phyloP scores from a whole-genome alignment of 1,140 invertebrate species.

The Heterodera schachtii region DNA sequence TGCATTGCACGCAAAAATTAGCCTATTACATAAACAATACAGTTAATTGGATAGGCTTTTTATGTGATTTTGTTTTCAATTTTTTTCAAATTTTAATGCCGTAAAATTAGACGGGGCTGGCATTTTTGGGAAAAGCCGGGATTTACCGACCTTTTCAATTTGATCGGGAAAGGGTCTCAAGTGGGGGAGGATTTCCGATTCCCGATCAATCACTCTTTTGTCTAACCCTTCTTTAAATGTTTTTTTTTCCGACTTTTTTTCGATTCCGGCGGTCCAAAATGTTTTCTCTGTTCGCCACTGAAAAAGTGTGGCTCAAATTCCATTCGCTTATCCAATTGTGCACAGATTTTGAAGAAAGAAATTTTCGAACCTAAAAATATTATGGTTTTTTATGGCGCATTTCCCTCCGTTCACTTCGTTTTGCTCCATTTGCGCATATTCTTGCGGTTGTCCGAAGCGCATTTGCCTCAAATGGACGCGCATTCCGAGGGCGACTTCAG shows the following conservation, averaged over 20 bases:
- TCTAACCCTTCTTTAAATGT: too few species aligned
- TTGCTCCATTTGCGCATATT: conserved; percentile 23
- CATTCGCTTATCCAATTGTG: conserved; percentile 33
- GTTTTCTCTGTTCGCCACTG: conserved; percentile 2
- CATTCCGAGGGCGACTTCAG: conserved; percentile 13
- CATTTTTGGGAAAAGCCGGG: too few species aligned
- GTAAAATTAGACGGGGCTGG: too few species aligned
- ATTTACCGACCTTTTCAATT: neutral
- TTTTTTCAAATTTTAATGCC: too few species aligned
- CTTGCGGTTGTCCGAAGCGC: conserved; percentile 27
- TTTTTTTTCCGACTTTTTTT: too few species aligned
- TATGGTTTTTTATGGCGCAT: neutral
- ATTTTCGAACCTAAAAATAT: conserved; percentile 17
- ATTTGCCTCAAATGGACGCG: conserved; percentile 6
- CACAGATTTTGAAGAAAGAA: conserved; percentile 27
- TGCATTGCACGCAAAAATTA: conserved; percentile 7
- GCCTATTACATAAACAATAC: neutral
- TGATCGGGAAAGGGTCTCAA: too few species aligned
- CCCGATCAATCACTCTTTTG: too few species aligned
- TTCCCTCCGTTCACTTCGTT: neutral
- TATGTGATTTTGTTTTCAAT: too few species aligned
- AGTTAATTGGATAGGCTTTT: too few species aligned
- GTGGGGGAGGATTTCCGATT: too few species aligned
- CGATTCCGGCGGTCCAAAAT: neutral
- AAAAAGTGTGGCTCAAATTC: conserved; percentile 17